Evolutionary conservation across 2,113 vertebrate genomes (phyloP).

Genomic region (Sphyrna mokarran): DNA sequence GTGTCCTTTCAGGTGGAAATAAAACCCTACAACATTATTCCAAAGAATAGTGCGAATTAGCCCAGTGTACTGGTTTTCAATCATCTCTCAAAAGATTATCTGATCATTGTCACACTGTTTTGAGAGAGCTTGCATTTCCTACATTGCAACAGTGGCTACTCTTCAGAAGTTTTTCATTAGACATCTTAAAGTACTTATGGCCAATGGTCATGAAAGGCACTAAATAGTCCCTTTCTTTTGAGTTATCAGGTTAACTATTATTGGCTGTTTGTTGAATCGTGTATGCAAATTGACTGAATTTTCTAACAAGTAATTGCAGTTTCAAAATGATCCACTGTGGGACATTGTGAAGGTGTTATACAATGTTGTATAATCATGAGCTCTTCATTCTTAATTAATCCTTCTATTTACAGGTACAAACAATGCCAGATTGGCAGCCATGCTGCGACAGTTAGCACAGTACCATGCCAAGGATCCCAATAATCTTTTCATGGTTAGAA

Average conservation of each 20-base stretch:
- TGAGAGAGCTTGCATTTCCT: not conserved
- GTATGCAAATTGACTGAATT: not conserved
- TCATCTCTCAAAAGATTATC: not conserved
- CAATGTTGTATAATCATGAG: not conserved
- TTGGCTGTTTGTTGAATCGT: not conserved
- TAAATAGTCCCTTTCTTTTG: not conserved
- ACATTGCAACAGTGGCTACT: not conserved
- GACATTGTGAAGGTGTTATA: not conserved
- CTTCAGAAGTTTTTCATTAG: not conserved
- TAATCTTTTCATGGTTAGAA: conserved; percentile 97
- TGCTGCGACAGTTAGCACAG: conserved; percentile 92
- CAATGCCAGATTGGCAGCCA: conserved; percentile 89
- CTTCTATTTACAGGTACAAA: conserved; percentile 76
- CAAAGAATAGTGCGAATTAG: not conserved
- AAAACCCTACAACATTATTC: no score
- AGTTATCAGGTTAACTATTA: not conserved
- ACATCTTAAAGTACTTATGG: not conserved
- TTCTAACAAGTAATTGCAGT: not conserved
- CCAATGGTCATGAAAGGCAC: not conserved
- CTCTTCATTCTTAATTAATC: not conserved
- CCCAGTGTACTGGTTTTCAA: not conserved
- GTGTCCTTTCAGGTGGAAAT: no score
- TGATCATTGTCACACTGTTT: not conserved
- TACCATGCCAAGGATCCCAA: conserved; percentile 98
- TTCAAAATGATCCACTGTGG: not conserved